phyloP scores from a whole-genome alignment of 2,888 invertebrate species.

The Chloromyia formosa region DNA sequence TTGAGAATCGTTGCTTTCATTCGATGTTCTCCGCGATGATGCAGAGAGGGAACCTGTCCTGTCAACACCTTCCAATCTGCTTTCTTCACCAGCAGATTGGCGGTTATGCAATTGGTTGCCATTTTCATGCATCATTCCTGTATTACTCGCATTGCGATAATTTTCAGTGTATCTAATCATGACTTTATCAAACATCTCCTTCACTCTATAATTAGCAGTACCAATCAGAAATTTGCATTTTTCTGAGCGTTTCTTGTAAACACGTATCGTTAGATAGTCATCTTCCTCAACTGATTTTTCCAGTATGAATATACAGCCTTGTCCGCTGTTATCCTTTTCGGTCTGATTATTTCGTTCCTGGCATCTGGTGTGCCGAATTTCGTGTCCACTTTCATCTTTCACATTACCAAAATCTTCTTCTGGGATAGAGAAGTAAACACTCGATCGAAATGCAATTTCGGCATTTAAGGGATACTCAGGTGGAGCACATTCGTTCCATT shows the following conservation, averaged over 20 bases:
- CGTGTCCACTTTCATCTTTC: constrained; percentile 19
- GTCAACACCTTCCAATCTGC: background rate
- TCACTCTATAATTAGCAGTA: constrained; percentile 57
- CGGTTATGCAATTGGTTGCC: background rate
- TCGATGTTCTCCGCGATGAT: too few relatives aligned
- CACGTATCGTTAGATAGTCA: constrained; percentile 58
- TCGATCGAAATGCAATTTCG: constrained; percentile 60
- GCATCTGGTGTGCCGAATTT: background rate
- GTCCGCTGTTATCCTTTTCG: constrained; percentile 55
- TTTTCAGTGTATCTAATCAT: constrained; percentile 56
- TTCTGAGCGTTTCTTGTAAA: constrained; percentile 61
- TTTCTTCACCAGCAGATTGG: background rate
- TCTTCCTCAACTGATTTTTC: constrained; percentile 57
- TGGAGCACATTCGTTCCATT: constrained; percentile 62
- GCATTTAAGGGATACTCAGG: constrained; percentile 62
- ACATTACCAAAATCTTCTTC: constrained; percentile 58
- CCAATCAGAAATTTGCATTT: constrained; percentile 62
- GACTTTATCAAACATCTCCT: constrained; percentile 59
- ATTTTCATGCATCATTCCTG: constrained; percentile 27
- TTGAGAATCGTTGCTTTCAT: background rate
- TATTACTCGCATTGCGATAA: constrained; percentile 53
- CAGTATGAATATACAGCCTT: constrained; percentile 60
- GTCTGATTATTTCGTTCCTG: background rate
- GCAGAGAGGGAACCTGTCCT: background rate
- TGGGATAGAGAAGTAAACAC: constrained; percentile 59